Evolutionary conservation across 2,888 invertebrate species (phyloP), one percentile per base, ranked within the genome.

Genomic region (Polietes domitor): DNA sequence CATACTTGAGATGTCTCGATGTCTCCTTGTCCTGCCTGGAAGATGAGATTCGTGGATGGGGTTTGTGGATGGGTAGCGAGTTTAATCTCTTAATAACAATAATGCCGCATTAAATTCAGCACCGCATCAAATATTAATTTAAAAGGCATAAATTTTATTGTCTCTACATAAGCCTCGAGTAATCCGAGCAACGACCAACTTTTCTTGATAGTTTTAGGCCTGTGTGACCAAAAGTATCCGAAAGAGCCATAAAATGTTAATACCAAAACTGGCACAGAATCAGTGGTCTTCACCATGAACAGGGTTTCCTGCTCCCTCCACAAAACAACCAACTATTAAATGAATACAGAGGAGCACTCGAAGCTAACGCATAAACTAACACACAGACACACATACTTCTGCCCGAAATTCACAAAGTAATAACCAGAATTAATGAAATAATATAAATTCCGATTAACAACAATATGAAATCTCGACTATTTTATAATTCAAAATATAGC

Each of bases 381-480:
- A 17, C 50, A 9, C 58, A 58, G 2, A 26, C 53, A 53, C 58
- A 58, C n/a, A n/a, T n/a, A n/a, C n/a, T n/a, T n/a, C n/a, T n/a
- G n/a, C n/a, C 58, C 58, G 1, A 12, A 47, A 15, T 47, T 7
- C 15, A 26, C 43, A 43, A 41, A 24, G 43, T 41, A 41, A 68
- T 68, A 68, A 68, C 24, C 43, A 15, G 12, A 68, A 43, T 24
- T 68, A 68, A 68, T 68, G 68, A 68, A 68, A 68, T 68, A 68
- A 43, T 68, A 68, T 68, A 68, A 68, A 68, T 68, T 68, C 68
- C 68, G 65, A 41, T 65, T 65, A 65, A 41, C 41, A 65, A 41
- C 41, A 68, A 68, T 43, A 68, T 68, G 68, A 68, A 68, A 41
- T 68, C 68, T 68, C 12, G 68, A 68, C 68, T 68, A 68, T 68